Percentiles rank a stretch among this genome's conserved stretches.
Evolutionary conservation across 2,113 vertebrate genomes (phyloP).

Genomic region (Pteropus alecto): DNA sequence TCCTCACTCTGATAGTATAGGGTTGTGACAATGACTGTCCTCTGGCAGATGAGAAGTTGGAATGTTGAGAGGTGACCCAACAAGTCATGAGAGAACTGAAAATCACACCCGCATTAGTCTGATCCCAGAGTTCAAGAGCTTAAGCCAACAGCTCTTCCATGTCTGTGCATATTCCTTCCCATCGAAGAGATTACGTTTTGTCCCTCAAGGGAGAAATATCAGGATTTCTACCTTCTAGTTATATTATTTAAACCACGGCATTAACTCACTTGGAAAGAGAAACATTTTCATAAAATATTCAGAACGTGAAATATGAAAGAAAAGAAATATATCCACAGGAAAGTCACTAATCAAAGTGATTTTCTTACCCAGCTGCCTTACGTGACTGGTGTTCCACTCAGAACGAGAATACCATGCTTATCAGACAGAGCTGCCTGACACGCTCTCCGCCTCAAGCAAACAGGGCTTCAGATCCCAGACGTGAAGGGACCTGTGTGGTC

Average conservation of each 20-base stretch:
- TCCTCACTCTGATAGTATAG: background rate
- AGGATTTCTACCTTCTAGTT: background rate
- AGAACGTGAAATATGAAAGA: slow-evolving; percentile 52
- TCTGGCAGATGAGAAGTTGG: background rate
- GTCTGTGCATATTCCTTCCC: background rate
- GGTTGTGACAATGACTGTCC: background rate
- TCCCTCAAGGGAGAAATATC: background rate
- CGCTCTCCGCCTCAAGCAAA: background rate
- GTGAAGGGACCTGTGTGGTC: accelerated
- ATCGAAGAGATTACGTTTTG: background rate
- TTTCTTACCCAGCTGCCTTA: slow-evolving; percentile 6
- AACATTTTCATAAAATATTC: slow-evolving; percentile 61
- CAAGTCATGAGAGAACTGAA: background rate
- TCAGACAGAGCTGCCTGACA: background rate
- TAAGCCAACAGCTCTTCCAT: background rate
- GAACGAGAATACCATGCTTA: background rate
- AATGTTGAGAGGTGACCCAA: background rate
- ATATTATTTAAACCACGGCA: slow-evolving; percentile 40
- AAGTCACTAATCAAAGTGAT: slow-evolving; percentile 46
- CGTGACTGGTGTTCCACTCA: background rate
- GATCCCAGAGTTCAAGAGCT: background rate
- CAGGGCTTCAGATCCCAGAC: background rate
- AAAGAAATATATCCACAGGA: slow-evolving; percentile 36
- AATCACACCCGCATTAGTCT: background rate
- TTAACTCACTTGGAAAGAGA: slow-evolving; percentile 25